Evolutionary conservation across 2,888 invertebrate species (phyloP), one percentile per base, ranked within the genome.

Genomic region (Saturnia japonica): DNA sequence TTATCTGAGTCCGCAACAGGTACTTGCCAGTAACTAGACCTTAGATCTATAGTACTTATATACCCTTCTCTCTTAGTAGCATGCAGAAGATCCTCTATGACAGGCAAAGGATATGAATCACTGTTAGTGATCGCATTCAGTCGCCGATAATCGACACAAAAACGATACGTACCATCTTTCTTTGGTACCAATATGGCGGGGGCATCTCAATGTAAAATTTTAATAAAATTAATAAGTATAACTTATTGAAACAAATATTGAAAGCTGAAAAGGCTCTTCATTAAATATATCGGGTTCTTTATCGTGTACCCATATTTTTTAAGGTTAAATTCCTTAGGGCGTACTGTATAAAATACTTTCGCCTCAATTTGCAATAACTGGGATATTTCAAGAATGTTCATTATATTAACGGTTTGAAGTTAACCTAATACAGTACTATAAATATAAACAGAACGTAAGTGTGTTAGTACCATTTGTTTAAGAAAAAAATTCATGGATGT

Each of bases 381-480:
- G 75, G 70, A 40, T n/a, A 72, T 73, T 72, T 74, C 73, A 77
- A 74, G 77, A 77, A 79, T 79, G 76, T 77, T 77, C 75, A 76
- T 76, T 72, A 76, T 75, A 68, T 69, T 40, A 67, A 60, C 47
- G 47, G n/a, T 34, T 67, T n/a, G 42, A 40, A 47, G 40, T 69
- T 62, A 62, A 72, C n/a, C 64, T 40, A 28, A 60, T 60, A 60
- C 57, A 14, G 14, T 60, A 60, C 25, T 25, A 25, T 57, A 60
- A 28, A 8, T 8, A 9, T 14, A 60, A 14, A 28, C 3, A 60
- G 1, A 25, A 60, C 14, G 4, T 14, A 16, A 0, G 14, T 22
- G 22, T 47, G 22, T 22, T 43, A 1, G 11, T 22, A 6, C 8
- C 1, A 22, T 1, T 9, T 22, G n/a, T 54, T 54, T 54, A n/a